These are phyloP conservation scores for Piezodorus guildinii DNA, from an alignment of 1,140 invertebrate genomes.

Conservation along the genomic window DNA sequence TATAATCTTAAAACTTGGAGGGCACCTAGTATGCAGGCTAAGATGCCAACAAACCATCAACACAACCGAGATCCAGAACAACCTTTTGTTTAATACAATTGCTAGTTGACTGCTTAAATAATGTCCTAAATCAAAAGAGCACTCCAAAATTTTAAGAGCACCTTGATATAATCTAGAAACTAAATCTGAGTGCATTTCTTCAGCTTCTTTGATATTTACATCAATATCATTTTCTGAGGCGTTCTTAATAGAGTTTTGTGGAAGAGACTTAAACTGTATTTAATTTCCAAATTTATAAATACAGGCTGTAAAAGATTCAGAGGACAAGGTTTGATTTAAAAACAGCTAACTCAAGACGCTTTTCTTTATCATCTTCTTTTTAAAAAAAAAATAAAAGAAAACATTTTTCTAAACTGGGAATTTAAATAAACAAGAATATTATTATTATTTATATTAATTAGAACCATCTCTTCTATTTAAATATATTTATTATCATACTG, in stretches of 20 bases:
- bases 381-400: too few species aligned
- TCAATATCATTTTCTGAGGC: background rate
- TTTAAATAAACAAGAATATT: too few species aligned
- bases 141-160: constrained; percentile 82
- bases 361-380: too few species aligned
- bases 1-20: constrained; percentile 72
- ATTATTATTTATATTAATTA: too few species aligned
- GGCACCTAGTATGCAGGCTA: constrained; percentile 51
- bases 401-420: too few species aligned
- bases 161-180: constrained; percentile 30
- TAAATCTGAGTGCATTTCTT: constrained; percentile 10
- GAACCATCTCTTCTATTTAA: too few species aligned
- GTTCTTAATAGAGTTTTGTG: background rate
- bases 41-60: constrained; percentile 65
- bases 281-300: background rate
- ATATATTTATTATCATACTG: too few species aligned
- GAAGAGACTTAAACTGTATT: background rate
- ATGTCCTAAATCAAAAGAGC: constrained; percentile 59
- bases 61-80: constrained; percentile 77
- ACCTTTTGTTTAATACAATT: constrained; percentile 38
- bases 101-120: constrained; percentile 43
- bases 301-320: too few species aligned
- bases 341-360: too few species aligned
- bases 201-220: constrained; percentile 5
- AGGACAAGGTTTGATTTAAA: too few species aligned